Evolutionary conservation across 2,113 vertebrate genomes (phyloP), one percentile per base, ranked within the genome.

Genomic region (Malurus cyaneus): DNA sequence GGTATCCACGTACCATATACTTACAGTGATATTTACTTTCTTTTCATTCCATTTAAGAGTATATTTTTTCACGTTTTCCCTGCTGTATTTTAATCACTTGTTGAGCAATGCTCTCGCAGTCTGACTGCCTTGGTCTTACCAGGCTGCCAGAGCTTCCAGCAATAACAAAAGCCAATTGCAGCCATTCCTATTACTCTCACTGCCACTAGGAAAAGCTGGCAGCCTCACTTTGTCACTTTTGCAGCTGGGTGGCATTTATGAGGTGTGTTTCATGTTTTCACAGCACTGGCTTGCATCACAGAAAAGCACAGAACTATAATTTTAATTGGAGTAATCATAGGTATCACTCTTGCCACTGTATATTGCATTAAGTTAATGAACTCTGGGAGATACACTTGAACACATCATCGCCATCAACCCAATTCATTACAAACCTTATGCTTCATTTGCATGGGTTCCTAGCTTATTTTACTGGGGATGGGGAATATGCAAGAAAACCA

Each of bases 301-400:
- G 54, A 92, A 80, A 92, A 79, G 54, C 60, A 92, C n/a, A 95
- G 86, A 88, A 85, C 91, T 95, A 82, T 80, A 42, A 91, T 96
- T 96, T 96, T 96, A 96, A 97, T 96, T 97, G 76, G 87, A 92
- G 73, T 94, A 86, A 88, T 96, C 87, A 83, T 86, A 92, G 93
- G 80, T 94, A 92, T 92, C 59, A 26, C 92, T 92, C 70, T 91
- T 96, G 86, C 88, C 53, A 67, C 60, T 91, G 69, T 91, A 61
- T 90, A 95, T 90, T 94, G 86, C 91, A 94, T 97, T 89, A 96
- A 96, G 83, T 82, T 98, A 97, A 98, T 97, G 96, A 97, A 96
- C 92, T 91, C 95, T 64, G 86, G 91, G 93, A 95, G 82, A 89
- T 82, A 59, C 86, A 93, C 71, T 96, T 96, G 89, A 97, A 95